Evolutionary conservation across 2,888 invertebrate species (phyloP).

Genomic region (Lasioglossum calceatum): DNA sequence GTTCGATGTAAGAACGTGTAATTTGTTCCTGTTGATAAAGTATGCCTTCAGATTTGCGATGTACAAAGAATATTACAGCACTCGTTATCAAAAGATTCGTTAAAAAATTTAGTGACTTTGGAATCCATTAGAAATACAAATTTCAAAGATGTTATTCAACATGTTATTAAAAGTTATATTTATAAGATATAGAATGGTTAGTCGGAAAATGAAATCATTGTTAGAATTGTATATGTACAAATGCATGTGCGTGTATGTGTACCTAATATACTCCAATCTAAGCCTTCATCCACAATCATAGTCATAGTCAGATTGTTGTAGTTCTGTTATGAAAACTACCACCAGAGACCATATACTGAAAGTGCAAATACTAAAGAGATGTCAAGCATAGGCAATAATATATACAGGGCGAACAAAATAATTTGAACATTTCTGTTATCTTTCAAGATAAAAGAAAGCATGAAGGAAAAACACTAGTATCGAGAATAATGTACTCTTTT

Average conservation of each 20-base stretch:
- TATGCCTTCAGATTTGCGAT: constrained; percentile 31
- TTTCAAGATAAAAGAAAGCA: not conserved
- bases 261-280: constrained; percentile 59
- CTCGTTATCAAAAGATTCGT: not conserved
- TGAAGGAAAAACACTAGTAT: not conserved
- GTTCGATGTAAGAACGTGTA: constrained; percentile 94
- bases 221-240: constrained; percentile 42
- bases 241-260: constrained; percentile 49
- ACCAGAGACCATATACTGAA: constrained; percentile 59
- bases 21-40: constrained; percentile 87
- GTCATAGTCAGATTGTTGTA: constrained; percentile 53
- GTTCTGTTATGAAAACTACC: constrained; percentile 60
- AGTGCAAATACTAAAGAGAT: constrained; percentile 54
- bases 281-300: constrained; percentile 64
- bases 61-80: not conserved
- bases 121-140: constrained; percentile 1
- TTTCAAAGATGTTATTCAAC: not conserved
- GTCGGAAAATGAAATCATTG: constrained; percentile 24
- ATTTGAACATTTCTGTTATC: not conserved
- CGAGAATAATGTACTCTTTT: not conserved
- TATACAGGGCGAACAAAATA: constrained; percentile 7
- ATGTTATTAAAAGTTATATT: not conserved
- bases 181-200: constrained; percentile 17
- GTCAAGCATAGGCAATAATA: constrained; percentile 58
- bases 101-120: not conserved